Conservation (phyloP, 2,888 invertebrate genomes). For the Coleophora deauratella region DNA sequence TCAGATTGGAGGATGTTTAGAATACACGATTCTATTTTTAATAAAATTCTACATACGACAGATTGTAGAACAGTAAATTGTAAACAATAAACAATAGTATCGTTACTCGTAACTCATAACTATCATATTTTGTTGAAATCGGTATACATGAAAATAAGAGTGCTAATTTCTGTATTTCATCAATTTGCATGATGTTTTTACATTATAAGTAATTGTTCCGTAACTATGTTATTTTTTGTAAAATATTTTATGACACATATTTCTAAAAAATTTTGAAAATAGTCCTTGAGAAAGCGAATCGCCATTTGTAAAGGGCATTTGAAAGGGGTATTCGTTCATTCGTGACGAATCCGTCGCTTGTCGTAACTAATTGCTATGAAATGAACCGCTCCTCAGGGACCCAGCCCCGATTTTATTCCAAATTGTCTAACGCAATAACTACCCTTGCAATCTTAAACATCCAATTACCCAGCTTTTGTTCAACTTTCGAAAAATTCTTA, state of each 20-base stretch:
- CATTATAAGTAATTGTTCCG: too few species aligned
- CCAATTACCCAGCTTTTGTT: conserved; percentile 2
- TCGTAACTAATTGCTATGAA: conserved; percentile 71
- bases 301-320: conserved; percentile 22
- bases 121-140: too few species aligned
- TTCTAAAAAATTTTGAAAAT: too few species aligned
- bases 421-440: conserved; percentile 35
- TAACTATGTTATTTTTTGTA: too few species aligned
- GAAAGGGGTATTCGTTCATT: conserved; percentile 67
- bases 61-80: too few species aligned
- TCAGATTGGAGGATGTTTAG: conserved; percentile 33
- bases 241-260: too few species aligned
- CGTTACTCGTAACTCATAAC: too few species aligned
- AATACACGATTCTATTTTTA: conserved; percentile 19
- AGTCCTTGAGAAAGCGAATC: conserved; percentile 10
- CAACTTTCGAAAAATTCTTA: neutral
- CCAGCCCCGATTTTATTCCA: conserved; percentile 58
- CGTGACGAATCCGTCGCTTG: conserved; percentile 65
- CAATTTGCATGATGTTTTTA: too few species aligned
- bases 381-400: conserved; percentile 61
- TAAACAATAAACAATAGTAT: too few species aligned
- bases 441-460: conserved; percentile 2
- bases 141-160: too few species aligned
- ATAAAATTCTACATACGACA: too few species aligned
- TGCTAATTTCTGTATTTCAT: too few species aligned